Evolutionary conservation across 37 sponge, comb jelly and placozoan species (phyloP), one percentile per base, ranked within the genome.

Genomic region (Chondrosia reniformis): DNA sequence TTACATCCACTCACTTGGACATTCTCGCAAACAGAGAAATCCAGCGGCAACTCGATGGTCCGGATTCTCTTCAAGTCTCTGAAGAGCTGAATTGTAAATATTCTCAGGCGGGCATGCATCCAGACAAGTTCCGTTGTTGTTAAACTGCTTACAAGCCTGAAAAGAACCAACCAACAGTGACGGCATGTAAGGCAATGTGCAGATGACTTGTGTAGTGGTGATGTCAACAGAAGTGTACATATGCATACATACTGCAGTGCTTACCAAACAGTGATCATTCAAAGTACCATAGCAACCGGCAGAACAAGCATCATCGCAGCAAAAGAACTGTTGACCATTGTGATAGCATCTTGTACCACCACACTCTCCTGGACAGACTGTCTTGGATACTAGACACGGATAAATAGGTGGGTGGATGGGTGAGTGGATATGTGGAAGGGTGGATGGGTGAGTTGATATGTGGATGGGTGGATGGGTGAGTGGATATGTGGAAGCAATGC

Each of bases 111-210:
- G 85, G 59, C 90, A 89, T n/a, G 64, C 43, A 7, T 54, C 58
- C 42, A 80, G 67, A 78, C 90, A 89, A 19, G 85, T 84, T 21
- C 90, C 86, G 81, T 85, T 85, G 55, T 89, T 84, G 30, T 55
- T 32, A 78, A 89, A 74, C 46, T 79, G 44, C 44, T 73, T 78
- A 74, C 86, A 85, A 6, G 86, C 86, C 90, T 89, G 79, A 4
- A 58, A 21, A 0, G 34, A n/a, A 43, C 34, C 36, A 64, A 49
- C 15, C 52, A 49, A 49, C 52, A n/a, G n/a, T n/a, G n/a, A n/a
- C n/a, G n/a, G n/a, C n/a, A n/a, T n/a, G n/a, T n/a, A n/a, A n/a
- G n/a, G n/a, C n/a, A n/a, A n/a, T n/a, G n/a, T n/a, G n/a, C n/a
- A n/a, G n/a, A n/a, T n/a, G n/a, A n/a, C n/a, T n/a, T n/a, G n/a